These are phyloP conservation scores for Sinocyclocheilus rhinocerous DNA, from an alignment of 2,113 vertebrate species.

Conservation along the genomic window DNA sequence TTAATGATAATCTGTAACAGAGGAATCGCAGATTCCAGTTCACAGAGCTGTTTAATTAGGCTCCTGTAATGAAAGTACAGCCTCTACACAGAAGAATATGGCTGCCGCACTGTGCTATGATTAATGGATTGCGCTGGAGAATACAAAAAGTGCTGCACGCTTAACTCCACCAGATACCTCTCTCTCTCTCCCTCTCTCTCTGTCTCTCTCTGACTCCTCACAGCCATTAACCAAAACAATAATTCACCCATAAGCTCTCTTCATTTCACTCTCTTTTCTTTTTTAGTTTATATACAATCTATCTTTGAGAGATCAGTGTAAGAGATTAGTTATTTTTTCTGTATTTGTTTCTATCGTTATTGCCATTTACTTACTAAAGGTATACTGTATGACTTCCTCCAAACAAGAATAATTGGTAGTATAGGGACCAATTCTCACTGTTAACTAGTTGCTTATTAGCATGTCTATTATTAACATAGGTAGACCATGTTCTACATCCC, in stretches of 20 bases:
- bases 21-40: constrained; percentile 99
- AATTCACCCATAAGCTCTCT: constrained; percentile 81
- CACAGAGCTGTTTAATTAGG: constrained; percentile 99
- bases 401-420: not conserved
- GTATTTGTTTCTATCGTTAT: constrained; percentile 53
- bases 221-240: constrained; percentile 94
- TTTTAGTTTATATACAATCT: not conserved
- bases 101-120: constrained; percentile 90
- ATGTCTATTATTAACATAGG: too few species aligned
- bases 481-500: too few species aligned
- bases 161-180: constrained; percentile 93
- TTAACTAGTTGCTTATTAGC: too few species aligned
- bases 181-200: constrained; percentile 59
- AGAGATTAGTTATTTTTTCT: constrained; percentile 11
- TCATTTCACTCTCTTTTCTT: constrained; percentile 68
- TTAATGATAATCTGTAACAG: constrained; percentile 99
- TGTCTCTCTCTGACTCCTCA: constrained; percentile 74
- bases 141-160: constrained; percentile 99
- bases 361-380: not conserved
- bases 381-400: not conserved
- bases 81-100: constrained; percentile 96
- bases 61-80: constrained; percentile 99
- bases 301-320: not conserved
- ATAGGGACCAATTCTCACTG: too few species aligned
- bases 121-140: constrained; percentile 99